phyloP scores from a whole-genome alignment of 2,113 vertebrate genomes.

The Cololabis saira region DNA sequence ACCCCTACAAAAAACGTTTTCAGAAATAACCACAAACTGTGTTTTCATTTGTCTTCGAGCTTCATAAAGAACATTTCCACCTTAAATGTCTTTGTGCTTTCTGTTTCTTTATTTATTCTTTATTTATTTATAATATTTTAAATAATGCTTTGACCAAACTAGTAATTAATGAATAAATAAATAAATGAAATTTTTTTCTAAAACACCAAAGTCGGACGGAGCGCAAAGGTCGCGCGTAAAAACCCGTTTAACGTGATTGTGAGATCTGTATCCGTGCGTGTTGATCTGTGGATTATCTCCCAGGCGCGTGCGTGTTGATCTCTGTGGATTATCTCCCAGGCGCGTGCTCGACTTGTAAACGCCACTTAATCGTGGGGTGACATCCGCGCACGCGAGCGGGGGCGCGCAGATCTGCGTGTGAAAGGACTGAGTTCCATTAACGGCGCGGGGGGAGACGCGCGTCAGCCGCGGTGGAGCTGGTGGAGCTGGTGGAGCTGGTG shows the following conservation, averaged over 20 bases:
- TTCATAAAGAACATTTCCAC: no score
- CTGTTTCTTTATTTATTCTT: no score
- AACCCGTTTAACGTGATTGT: no score
- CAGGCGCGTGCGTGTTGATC: constrained; percentile 3
- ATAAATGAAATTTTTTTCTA: background rate
- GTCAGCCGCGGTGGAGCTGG: constrained; percentile 64
- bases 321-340: constrained; percentile 34
- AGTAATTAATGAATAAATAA: background rate
- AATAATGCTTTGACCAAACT: background rate
- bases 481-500: constrained; percentile 66
- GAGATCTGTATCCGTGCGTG: no score
- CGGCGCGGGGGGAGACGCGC: constrained; percentile 58
- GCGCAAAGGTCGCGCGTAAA: background rate
- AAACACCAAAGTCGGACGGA: background rate
- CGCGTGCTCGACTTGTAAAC: constrained; percentile 33
- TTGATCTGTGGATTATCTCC: constrained; percentile 29
- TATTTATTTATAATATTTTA: no score
- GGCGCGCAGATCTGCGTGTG: constrained; percentile 67
- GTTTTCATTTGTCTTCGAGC: background rate
- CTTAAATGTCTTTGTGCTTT: no score
- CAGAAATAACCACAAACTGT: no score
- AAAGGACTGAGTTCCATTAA: constrained; percentile 77
- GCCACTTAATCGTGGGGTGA: constrained; percentile 40
- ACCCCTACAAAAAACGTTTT: no score
- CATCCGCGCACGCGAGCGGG: constrained; percentile 59